These are phyloP conservation scores for Geopemphigus sp. DNA, from an alignment of 1,140 invertebrate genomes.

Conservation along the genomic window DNA sequence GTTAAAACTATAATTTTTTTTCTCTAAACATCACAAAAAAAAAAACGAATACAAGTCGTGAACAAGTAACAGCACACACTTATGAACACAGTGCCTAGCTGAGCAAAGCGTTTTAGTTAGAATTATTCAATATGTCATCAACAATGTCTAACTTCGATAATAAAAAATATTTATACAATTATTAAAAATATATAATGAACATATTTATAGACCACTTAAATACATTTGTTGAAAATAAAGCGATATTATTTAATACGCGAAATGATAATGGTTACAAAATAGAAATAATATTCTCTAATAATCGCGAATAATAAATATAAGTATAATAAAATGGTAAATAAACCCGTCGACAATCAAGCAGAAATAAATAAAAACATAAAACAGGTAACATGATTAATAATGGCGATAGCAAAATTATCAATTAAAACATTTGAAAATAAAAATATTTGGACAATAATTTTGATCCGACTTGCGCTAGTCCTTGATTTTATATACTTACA, in stretches of 20 bases:
- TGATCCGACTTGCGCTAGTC: background rate
- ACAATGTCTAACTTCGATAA: background rate
- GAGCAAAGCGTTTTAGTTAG: background rate
- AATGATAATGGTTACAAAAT: background rate
- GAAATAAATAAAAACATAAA: background rate
- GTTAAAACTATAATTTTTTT: background rate
- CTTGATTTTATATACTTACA: constrained; percentile 3
- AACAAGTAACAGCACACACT: background rate
- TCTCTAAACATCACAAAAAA: background rate
- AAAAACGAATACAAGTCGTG: background rate
- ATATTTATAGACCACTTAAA: constrained; percentile 13
- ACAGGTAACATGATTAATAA: constrained; percentile 21
- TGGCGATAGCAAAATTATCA: background rate
- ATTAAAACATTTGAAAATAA: background rate
- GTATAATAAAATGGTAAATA: constrained; percentile 8
- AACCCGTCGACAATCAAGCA: background rate
- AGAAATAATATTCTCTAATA: too few species aligned
- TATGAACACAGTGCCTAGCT: background rate
- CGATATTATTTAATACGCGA: background rate
- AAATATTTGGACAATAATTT: background rate
- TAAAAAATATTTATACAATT: constrained; percentile 1
- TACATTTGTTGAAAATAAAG: constrained; percentile 1
- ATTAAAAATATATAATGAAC: constrained; percentile 35
- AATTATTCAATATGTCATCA: constrained; percentile 3
- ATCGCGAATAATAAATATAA: constrained; percentile 11